phyloP scores from a whole-genome alignment of 1,140 invertebrate genomes.

The Lamellibrachia luymesi region DNA sequence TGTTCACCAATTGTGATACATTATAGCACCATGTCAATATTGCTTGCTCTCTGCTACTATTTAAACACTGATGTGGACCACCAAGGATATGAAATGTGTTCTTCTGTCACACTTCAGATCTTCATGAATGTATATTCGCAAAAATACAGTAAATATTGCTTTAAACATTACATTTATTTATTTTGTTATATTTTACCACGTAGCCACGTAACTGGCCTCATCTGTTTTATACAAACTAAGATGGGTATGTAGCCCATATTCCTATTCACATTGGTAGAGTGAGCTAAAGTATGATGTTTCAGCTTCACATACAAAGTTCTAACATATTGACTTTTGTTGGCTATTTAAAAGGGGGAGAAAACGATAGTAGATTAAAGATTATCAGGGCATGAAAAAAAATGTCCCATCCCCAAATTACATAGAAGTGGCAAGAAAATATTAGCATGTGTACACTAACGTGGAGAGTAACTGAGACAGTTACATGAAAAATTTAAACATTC shows the following conservation, averaged over 20 bases:
- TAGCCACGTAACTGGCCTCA: background rate
- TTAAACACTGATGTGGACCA: background rate
- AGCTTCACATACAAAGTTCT: background rate
- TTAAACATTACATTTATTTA: background rate
- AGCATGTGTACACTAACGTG: too few relatives aligned
- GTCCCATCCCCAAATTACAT: too few relatives aligned
- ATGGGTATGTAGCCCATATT: background rate
- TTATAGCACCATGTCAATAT: background rate
- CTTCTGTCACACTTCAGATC: background rate
- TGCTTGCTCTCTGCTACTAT: background rate
- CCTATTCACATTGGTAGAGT: background rate
- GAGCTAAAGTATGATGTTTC: background rate
- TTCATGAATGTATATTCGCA: background rate
- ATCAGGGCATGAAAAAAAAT: too few relatives aligned
- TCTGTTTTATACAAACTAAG: background rate
- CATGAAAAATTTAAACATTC: too few relatives aligned
- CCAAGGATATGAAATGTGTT: background rate
- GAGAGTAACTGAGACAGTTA: too few relatives aligned
- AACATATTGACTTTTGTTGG: too few relatives aligned
- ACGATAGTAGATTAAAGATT: too few relatives aligned
- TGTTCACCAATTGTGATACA: background rate
- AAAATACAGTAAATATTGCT: background rate
- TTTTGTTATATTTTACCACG: background rate
- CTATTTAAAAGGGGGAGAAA: too few relatives aligned
- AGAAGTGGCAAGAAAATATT: too few relatives aligned